These are phyloP conservation scores for Machimus atricapillus DNA, from an alignment of 2,888 invertebrate genomes.

Conservation along the genomic window DNA sequence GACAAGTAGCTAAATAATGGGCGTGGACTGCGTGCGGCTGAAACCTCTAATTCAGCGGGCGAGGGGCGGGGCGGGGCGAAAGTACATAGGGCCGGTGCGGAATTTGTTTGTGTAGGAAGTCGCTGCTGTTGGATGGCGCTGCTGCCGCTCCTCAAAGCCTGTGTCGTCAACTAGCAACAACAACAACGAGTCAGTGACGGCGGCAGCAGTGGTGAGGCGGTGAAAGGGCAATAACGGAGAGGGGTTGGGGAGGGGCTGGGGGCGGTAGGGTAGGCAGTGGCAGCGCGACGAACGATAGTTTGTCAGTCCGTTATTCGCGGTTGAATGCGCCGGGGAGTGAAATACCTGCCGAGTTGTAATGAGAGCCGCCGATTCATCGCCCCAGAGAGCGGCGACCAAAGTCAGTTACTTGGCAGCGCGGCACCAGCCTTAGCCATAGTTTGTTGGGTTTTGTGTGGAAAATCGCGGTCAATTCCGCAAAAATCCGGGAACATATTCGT, in stretches of 20 bases:
- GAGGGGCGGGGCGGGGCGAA: not conserved
- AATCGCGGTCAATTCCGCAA: not conserved
- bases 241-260: no score
- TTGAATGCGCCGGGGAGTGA: constrained; percentile 37
- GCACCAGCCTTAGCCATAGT: constrained; percentile 24
- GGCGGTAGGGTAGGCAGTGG: constrained; percentile 2
- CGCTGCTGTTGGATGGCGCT: constrained; percentile 35
- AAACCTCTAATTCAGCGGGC: constrained; percentile 44
- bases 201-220: not conserved
- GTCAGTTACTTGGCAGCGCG: constrained; percentile 12
- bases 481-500: no score
- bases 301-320: constrained; percentile 45
- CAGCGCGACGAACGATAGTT: not conserved
- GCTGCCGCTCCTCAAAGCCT: not conserved
- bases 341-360: constrained; percentile 20
- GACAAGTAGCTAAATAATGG: constrained; percentile 45
- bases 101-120: constrained; percentile 41
- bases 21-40: constrained; percentile 44
- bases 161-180: not conserved
- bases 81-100: constrained; percentile 5
- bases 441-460: constrained; percentile 10
- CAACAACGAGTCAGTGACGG: not conserved
- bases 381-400: constrained; percentile 10
- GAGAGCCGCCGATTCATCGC: constrained; percentile 19
- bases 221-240: no score